A percentile compares a stretch with the other conserved stretches of the same genome.
These are phyloP conservation scores for Matsumurasca onukii DNA, from an alignment of 1,140 invertebrate species.

Conservation along the genomic window DNA sequence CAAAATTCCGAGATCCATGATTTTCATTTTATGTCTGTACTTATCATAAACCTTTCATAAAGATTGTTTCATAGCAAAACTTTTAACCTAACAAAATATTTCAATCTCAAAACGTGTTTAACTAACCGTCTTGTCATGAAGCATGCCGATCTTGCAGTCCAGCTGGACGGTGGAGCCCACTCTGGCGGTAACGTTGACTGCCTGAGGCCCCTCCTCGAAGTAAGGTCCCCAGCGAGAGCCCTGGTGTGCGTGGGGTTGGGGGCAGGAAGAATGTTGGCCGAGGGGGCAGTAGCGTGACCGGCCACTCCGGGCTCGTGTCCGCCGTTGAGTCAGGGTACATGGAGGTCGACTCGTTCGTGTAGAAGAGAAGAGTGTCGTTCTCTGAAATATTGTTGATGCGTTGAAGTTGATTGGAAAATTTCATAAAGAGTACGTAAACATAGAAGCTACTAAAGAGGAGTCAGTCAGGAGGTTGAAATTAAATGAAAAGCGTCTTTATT, in stretches of 20 bases:
- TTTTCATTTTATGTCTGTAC: too few relatives aligned
- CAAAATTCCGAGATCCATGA: too few relatives aligned
- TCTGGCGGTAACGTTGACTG: constrained; percentile 41
- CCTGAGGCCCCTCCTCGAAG: constrained; percentile 44
- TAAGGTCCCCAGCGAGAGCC: constrained; percentile 43
- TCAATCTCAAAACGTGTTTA: too few relatives aligned
- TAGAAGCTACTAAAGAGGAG: neutral
- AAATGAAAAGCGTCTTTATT: too few relatives aligned
- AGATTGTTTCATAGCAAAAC: neutral
- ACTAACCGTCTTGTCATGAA: constrained; percentile 46
- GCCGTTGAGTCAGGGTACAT: neutral
- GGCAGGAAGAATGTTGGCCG: constrained; percentile 29
- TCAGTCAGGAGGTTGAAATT: too few relatives aligned
- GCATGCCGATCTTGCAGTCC: constrained; percentile 45
- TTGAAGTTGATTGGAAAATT: too few relatives aligned
- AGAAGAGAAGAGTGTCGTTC: constrained; percentile 11
- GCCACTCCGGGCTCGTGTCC: constrained; percentile 9
- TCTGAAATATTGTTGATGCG: too few relatives aligned
- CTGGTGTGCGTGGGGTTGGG: constrained; percentile 30
- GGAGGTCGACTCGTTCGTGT: neutral
- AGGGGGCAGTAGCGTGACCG: constrained; percentile 6
- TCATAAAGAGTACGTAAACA: neutral
- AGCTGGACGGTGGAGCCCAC: constrained; percentile 44
- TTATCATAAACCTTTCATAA: too few relatives aligned
- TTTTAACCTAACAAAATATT: neutral